Percentiles rank a stretch among this genome's conserved stretches.
phyloP scores from a whole-genome alignment of 2,797 vertebrate species.

The Gobionotothen gibberifrons region DNA sequence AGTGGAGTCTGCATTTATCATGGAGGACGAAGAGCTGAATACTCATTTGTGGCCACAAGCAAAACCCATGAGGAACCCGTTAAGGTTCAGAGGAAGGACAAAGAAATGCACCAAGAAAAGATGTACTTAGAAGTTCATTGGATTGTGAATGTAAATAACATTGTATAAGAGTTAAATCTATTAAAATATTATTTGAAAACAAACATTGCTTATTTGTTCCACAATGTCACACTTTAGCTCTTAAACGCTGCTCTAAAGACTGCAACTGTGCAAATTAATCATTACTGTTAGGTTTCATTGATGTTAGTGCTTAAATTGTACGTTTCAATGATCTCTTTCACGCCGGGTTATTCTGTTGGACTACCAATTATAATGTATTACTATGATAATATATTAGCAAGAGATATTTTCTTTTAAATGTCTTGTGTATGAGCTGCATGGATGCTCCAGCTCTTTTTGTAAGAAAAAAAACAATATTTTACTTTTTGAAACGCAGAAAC shows the following conservation, averaged over 20 bases:
- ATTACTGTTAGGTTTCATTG: no score
- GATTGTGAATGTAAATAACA: conserved; percentile 19
- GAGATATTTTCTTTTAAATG: no score
- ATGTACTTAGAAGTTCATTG: conserved; percentile 20
- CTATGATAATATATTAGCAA: no score
- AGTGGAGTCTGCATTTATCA: conserved; percentile 41
- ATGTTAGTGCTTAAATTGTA: no score
- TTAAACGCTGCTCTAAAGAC: background rate
- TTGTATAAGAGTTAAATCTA: conserved; percentile 18
- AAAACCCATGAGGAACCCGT: conserved; percentile 69
- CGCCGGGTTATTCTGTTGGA: no score
- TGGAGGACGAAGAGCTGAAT: conserved; percentile 34
- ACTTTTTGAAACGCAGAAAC: no score
- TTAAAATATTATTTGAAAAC: conserved; percentile 44
- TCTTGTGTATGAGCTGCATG: no score
- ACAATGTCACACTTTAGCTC: background rate
- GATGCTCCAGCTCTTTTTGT: no score
- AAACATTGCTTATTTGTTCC: conserved; percentile 6
- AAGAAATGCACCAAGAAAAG: conserved; percentile 62
- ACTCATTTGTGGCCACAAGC: conserved; percentile 58
- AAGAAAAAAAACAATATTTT: no score
- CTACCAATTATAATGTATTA: no score
- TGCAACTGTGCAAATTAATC: background rate
- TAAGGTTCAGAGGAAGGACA: conserved; percentile 72
- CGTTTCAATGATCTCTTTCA: no score